A percentile compares a stretch with the other conserved stretches of the same genome.
phyloP scores from a whole-genome alignment of 2,797 vertebrate species.

The Malurus splendens region DNA sequence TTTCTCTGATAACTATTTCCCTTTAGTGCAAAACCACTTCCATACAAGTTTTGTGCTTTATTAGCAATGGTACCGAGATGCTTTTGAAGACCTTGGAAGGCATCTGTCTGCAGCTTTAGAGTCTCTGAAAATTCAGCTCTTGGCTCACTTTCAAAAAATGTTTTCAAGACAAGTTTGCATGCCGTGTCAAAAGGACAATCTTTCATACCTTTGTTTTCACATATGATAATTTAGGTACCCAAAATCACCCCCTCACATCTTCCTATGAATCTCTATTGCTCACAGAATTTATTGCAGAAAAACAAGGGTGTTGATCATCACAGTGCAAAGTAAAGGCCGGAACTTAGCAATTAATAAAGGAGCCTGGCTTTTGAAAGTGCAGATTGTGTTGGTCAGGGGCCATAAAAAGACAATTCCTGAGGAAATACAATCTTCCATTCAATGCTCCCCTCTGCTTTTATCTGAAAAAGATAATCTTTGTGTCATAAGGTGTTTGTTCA shows the following conservation, averaged over 20 bases:
- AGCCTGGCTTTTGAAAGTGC: neutral
- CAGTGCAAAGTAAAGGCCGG: neutral
- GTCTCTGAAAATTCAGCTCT: neutral
- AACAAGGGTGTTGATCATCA: neutral
- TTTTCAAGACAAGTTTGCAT: neutral
- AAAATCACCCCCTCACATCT: neutral
- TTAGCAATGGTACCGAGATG: neutral
- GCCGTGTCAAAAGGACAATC: neutral
- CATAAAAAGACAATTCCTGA: neutral
- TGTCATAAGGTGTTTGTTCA: neutral
- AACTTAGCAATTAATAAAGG: neutral
- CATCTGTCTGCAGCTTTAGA: neutral
- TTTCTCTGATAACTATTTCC: neutral
- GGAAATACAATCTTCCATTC: neutral
- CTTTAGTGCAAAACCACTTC: neutral
- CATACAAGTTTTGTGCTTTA: neutral
- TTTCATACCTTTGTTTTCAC: neutral
- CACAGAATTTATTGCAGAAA: neutral
- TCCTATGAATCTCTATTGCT: neutral
- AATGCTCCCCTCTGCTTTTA: neutral
- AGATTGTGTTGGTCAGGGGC: neutral
- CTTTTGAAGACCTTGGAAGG: neutral
- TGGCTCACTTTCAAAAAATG: neutral
- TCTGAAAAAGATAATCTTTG: neutral
- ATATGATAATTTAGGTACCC: neutral